Conservation (phyloP, 2,888 invertebrate species). For the Synanthedon andrenaeformis region DNA sequence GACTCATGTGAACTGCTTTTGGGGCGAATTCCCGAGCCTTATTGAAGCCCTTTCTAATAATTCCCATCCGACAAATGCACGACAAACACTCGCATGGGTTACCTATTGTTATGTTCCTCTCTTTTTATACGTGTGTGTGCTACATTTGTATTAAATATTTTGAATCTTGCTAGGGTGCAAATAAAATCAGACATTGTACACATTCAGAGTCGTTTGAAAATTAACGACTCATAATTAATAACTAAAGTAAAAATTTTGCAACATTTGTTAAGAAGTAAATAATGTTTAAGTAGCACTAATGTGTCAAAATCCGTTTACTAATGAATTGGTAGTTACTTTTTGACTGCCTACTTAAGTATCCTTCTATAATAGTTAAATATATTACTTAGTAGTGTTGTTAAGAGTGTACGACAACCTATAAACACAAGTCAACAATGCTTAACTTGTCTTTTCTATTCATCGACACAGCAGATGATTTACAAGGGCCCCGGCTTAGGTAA, state of each 20-base stretch:
- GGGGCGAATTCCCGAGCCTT: constrained; percentile 70
- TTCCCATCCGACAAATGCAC: constrained; percentile 68
- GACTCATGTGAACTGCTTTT: constrained; percentile 70
- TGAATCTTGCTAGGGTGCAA: constrained; percentile 28
- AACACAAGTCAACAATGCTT: constrained; percentile 63
- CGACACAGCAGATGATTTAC: constrained; percentile 64
- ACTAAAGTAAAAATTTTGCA: too few relatives aligned
- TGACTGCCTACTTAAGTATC: constrained; percentile 36
- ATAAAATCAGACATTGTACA: constrained; percentile 31
- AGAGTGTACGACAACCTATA: constrained; percentile 45
- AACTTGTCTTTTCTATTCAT: constrained; percentile 56
- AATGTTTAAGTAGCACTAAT: too few relatives aligned
- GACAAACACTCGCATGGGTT: constrained; percentile 68
- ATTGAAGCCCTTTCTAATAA: constrained; percentile 67
- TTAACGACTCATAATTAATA: background rate
- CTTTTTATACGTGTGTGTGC: constrained; percentile 55
- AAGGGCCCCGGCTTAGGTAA: constrained; percentile 70
- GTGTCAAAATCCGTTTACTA: too few relatives aligned
- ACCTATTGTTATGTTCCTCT: constrained; percentile 54
- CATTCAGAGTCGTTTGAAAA: constrained; percentile 3
- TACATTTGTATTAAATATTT: constrained; percentile 38
- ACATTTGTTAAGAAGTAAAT: too few relatives aligned
- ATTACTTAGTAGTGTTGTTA: constrained; percentile 48
- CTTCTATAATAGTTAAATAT: constrained; percentile 52
- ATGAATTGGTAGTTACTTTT: constrained; percentile 12